phyloP scores from a whole-genome alignment of 2,113 vertebrate species.

The Lampris incognitus region DNA sequence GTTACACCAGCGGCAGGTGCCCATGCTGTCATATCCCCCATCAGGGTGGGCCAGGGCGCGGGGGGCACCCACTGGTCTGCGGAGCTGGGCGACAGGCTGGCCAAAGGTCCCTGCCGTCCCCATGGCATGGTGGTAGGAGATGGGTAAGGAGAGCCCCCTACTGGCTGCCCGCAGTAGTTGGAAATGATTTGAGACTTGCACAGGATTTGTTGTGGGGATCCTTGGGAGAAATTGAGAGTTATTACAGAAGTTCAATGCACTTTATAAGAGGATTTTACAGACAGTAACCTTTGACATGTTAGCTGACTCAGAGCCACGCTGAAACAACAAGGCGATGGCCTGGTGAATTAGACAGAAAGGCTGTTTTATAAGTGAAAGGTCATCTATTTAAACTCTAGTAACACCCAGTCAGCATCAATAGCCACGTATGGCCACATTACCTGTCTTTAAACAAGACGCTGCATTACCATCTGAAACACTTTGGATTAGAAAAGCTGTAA shows the following conservation, averaged over 20 bases:
- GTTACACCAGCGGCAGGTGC: slow-evolving; percentile 3
- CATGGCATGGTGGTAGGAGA: slow-evolving; percentile 51
- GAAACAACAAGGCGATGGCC: too few relatives aligned
- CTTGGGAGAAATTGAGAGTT: slow-evolving; percentile 28
- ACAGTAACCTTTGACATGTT: too few relatives aligned
- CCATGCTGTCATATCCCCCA: slow-evolving; percentile 3
- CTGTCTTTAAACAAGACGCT: too few relatives aligned
- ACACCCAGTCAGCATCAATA: too few relatives aligned
- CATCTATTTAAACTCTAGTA: too few relatives aligned
- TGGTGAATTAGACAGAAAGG: too few relatives aligned
- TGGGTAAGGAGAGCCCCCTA: slow-evolving; percentile 47
- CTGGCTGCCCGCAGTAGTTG: slow-evolving; percentile 60
- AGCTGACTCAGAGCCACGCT: too few relatives aligned
- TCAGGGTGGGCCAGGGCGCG: slow-evolving; percentile 5
- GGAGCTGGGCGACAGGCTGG: not conserved
- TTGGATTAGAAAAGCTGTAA: not conserved
- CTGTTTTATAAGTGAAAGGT: too few relatives aligned
- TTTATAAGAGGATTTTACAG: too few relatives aligned
- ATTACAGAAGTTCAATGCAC: too few relatives aligned
- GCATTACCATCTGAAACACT: not conserved
- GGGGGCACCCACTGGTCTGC: not conserved
- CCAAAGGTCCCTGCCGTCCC: slow-evolving; percentile 35
- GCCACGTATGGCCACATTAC: too few relatives aligned
- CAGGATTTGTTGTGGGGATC: slow-evolving; percentile 30
- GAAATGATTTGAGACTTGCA: slow-evolving; percentile 60